Conservation (phyloP, 2,888 invertebrate species). For the Mesochorus sp. region DNA sequence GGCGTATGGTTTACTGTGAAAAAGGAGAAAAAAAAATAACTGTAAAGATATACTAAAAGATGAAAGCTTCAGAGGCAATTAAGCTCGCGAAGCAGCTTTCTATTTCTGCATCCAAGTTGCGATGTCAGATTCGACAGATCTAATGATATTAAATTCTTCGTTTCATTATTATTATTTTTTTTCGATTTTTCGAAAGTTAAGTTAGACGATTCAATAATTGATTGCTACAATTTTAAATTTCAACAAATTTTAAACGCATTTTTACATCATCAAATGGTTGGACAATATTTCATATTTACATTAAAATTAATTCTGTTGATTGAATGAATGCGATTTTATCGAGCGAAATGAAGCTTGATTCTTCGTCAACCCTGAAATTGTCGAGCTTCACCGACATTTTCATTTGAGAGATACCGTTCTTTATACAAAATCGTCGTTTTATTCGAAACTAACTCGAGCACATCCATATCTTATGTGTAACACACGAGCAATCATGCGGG, state of each 20-base stretch:
- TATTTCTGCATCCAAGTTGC: constrained; percentile 59
- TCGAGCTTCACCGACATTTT: neutral
- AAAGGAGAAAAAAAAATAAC: constrained; percentile 9
- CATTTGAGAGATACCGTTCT: neutral
- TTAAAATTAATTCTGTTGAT: neutral
- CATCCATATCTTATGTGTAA: neutral
- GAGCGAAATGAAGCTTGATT: neutral
- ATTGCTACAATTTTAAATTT: no score
- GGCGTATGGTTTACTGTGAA: constrained; percentile 37
- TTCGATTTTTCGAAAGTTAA: no score
- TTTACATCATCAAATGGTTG: no score
- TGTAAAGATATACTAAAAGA: constrained; percentile 10
- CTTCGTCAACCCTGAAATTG: neutral
- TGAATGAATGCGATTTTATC: neutral
- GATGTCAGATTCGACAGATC: constrained; percentile 47
- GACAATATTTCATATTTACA: no score
- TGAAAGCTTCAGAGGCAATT: constrained; percentile 68
- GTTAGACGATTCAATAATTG: no score
- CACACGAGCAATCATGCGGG: constrained; percentile 9
- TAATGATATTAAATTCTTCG: constrained; percentile 44
- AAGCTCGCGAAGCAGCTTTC: constrained; percentile 64
- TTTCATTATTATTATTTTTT: neutral
- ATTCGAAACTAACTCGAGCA: constrained; percentile 3
- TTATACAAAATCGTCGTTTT: constrained; percentile 17
- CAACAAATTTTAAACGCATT: no score